A percentile compares a stretch with the other conserved stretches of the same genome.
These are phyloP conservation scores for Platycheirus albimanus DNA, from an alignment of 2,888 invertebrate genomes.

Conservation along the genomic window DNA sequence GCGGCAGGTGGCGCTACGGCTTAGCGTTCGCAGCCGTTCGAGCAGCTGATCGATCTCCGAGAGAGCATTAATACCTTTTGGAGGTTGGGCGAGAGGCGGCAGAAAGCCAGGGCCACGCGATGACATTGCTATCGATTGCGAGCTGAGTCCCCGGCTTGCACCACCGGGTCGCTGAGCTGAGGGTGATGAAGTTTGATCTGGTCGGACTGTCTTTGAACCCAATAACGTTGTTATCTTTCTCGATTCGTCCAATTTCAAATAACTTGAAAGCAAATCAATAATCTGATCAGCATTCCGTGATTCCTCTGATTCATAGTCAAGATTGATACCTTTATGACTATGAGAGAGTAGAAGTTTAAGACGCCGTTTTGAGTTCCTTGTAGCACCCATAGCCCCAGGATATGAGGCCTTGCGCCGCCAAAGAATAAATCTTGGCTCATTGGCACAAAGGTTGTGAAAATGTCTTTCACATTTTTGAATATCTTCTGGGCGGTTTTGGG, in stretches of 20 bases:
- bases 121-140: slow-evolving; percentile 67
- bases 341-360: slow-evolving; percentile 76
- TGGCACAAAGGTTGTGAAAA: slow-evolving; percentile 91
- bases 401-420: slow-evolving; percentile 92
- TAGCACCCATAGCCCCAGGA: slow-evolving; percentile 85
- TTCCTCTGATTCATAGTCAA: slow-evolving; percentile 70
- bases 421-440: slow-evolving; percentile 90
- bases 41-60: slow-evolving; percentile 76
- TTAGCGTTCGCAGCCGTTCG: slow-evolving; percentile 76
- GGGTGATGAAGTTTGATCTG: slow-evolving; percentile 80
- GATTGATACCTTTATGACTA: slow-evolving; percentile 64
- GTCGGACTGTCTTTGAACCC: slow-evolving; percentile 79
- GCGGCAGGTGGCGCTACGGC: slow-evolving; percentile 71
- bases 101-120: slow-evolving; percentile 75
- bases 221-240: slow-evolving; percentile 79
- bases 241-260: slow-evolving; percentile 77
- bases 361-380: slow-evolving; percentile 76
- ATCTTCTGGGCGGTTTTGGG: slow-evolving; percentile 88
- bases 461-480: slow-evolving; percentile 91
- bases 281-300: slow-evolving; percentile 77
- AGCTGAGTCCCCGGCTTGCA: slow-evolving; percentile 39
- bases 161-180: slow-evolving; percentile 78
- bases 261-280: slow-evolving; percentile 78
- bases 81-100: slow-evolving; percentile 51
- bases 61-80: slow-evolving; percentile 64